phyloP scores from a whole-genome alignment of 2,797 vertebrate genomes.

The Spheniscus humboldti region DNA sequence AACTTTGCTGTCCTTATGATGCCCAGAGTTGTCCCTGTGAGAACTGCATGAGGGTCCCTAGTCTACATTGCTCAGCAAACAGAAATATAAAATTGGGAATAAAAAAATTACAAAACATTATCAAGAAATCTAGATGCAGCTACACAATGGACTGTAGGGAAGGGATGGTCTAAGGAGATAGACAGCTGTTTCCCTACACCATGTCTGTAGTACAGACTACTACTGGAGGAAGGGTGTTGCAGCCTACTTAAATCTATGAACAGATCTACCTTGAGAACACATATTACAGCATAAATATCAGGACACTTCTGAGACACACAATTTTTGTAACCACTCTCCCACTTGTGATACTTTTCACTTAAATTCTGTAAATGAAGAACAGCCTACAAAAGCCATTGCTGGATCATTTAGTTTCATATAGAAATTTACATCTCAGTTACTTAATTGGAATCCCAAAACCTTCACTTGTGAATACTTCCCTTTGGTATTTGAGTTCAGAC shows the following conservation, averaged over 20 bases:
- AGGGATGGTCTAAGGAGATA: neutral
- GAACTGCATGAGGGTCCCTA: neutral
- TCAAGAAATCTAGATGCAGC: neutral
- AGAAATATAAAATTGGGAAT: neutral
- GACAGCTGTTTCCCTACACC: neutral
- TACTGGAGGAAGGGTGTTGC: neutral
- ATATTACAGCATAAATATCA: conserved; percentile 11
- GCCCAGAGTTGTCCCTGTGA: neutral
- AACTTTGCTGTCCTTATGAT: neutral
- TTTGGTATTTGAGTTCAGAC: neutral
- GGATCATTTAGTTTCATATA: neutral
- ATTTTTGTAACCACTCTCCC: neutral
- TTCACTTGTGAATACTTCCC: neutral
- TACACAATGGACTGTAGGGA: neutral
- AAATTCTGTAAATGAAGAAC: neutral
- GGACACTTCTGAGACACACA: neutral
- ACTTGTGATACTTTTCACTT: conserved; percentile 8
- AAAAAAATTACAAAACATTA: neutral
- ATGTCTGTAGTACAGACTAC: conserved; percentile 9
- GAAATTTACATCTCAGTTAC: neutral
- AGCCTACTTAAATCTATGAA: conserved; percentile 35
- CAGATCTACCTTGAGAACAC: conserved; percentile 16
- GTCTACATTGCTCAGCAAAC: neutral
- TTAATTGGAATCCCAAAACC: neutral
- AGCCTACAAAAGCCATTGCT: neutral